A percentile compares a stretch with the other conserved stretches of the same genome.
Conservation (phyloP, 2,797 vertebrate species). For the Echiichthys vipera region DNA sequence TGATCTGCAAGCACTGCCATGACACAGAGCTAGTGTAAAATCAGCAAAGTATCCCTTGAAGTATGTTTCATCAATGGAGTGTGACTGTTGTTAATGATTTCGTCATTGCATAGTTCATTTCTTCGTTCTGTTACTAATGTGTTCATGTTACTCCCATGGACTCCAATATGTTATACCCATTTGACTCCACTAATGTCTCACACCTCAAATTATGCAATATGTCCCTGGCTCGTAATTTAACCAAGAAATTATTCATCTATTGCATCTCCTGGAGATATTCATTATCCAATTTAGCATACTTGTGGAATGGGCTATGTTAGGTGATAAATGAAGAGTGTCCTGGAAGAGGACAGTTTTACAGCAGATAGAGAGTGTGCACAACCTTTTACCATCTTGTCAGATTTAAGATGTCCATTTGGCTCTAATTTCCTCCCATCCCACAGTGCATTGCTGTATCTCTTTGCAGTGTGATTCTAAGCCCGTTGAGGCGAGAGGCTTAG, state of each 20-base stretch:
- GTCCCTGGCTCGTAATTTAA: constrained; percentile 65
- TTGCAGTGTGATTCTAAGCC: constrained; percentile 22
- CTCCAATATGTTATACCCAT: constrained; percentile 57
- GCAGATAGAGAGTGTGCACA: constrained; percentile 35
- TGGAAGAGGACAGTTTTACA: constrained; percentile 67
- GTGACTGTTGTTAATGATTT: constrained; percentile 42
- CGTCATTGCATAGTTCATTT: constrained; percentile 42
- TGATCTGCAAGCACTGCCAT: too few species aligned
- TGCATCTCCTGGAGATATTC: constrained; percentile 67
- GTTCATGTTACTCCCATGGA: constrained; percentile 43
- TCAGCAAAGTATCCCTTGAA: too few species aligned
- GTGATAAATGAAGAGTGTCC: constrained; percentile 70
- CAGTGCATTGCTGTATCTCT: constrained; percentile 16
- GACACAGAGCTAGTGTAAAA: too few species aligned
- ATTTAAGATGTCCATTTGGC: constrained; percentile 59
- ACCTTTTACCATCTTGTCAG: constrained; percentile 41
- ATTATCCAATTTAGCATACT: constrained; percentile 74
- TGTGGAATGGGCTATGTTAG: constrained; percentile 54
- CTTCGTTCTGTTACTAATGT: constrained; percentile 37
- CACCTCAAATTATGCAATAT: constrained; percentile 63
- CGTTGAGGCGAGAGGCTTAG: constrained; percentile 25
- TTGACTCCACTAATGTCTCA: constrained; percentile 54
- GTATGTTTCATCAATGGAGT: constrained; percentile 22
- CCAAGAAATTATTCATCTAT: constrained; percentile 73
- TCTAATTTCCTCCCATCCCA: constrained; percentile 31